Evolutionary conservation across 2,888 invertebrate species (phyloP).

Genomic region (Aelia acuminata): DNA sequence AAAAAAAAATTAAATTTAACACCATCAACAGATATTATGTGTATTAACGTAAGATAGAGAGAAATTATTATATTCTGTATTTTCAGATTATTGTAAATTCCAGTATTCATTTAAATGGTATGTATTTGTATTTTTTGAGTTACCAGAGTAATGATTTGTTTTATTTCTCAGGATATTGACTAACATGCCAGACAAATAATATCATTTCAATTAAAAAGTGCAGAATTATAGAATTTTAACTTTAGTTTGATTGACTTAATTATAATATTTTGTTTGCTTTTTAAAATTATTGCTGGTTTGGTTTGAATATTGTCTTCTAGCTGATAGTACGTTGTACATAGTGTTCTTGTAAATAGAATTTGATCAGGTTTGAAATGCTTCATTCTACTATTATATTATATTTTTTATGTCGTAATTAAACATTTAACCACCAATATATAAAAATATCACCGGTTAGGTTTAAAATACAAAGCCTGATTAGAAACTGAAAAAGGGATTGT

Average conservation of each 20-base stretch:
- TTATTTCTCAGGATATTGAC: neutral
- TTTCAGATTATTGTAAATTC: slow-evolving; percentile 17
- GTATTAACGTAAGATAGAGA: too few relatives aligned
- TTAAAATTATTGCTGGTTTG: neutral
- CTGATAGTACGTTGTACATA: neutral
- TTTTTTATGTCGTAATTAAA: neutral
- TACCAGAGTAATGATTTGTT: neutral
- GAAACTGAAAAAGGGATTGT: too few relatives aligned
- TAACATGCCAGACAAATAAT: neutral
- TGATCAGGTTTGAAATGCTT: neutral
- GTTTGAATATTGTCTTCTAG: neutral
- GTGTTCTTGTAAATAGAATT: neutral
- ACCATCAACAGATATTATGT: neutral
- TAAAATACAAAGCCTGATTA: too few relatives aligned
- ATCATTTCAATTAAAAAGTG: neutral
- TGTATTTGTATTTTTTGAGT: neutral
- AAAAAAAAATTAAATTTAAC: neutral
- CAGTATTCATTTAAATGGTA: slow-evolving; percentile 16
- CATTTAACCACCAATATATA: neutral
- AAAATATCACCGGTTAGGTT: neutral
- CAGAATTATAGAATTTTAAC: neutral
- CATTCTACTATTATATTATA: neutral
- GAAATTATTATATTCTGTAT: neutral
- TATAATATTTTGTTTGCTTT: slow-evolving; percentile 1
- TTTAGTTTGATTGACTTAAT: neutral